These are phyloP conservation scores for Argyrosomus japonicus DNA, from an alignment of 2,113 vertebrate genomes.

Conservation along the genomic window DNA sequence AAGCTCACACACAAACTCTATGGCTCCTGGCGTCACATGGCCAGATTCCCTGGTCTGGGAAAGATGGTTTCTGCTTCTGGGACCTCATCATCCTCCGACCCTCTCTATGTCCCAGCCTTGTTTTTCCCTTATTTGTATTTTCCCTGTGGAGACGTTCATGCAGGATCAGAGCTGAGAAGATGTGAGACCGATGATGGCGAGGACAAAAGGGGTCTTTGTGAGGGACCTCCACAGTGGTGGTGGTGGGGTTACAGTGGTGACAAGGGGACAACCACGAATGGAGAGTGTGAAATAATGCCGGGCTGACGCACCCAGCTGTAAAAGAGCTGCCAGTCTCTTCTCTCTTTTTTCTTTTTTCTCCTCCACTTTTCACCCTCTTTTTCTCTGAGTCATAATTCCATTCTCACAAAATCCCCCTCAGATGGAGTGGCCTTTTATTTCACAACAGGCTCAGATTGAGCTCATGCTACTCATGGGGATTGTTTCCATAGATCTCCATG, in stretches of 20 bases:
- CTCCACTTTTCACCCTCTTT: conserved; percentile 32
- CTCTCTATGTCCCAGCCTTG: conserved; percentile 34
- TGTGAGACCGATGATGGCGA: conserved; percentile 62
- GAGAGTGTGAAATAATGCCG: conserved; percentile 71
- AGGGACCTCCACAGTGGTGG: conserved; percentile 55
- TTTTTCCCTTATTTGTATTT: conserved; percentile 65
- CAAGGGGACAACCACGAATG: conserved; percentile 54
- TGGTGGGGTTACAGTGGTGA: conserved; percentile 59
- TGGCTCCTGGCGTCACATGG: conserved; percentile 47
- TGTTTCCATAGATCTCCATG: conserved; percentile 64
- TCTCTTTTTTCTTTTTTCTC: conserved; percentile 16
- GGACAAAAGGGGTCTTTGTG: conserved; percentile 81
- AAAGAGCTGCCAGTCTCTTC: conserved; percentile 64
- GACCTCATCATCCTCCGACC: conserved; percentile 55
- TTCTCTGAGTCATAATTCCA: conserved; percentile 72
- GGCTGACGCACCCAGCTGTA: conserved; percentile 64
- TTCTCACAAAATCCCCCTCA: conserved; percentile 65
- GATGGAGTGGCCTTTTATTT: conserved; percentile 74
- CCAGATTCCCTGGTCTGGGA: conserved; percentile 57
- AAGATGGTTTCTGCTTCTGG: conserved; percentile 67
- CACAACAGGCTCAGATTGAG: conserved; percentile 54
- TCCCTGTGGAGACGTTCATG: conserved; percentile 70
- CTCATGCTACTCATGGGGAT: conserved; percentile 60
- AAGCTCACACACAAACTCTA: conserved; percentile 30
- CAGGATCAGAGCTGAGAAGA: conserved; percentile 70